Evolutionary conservation across 1,140 invertebrate species (phyloP).

Genomic region (Euglossa dilemma): DNA sequence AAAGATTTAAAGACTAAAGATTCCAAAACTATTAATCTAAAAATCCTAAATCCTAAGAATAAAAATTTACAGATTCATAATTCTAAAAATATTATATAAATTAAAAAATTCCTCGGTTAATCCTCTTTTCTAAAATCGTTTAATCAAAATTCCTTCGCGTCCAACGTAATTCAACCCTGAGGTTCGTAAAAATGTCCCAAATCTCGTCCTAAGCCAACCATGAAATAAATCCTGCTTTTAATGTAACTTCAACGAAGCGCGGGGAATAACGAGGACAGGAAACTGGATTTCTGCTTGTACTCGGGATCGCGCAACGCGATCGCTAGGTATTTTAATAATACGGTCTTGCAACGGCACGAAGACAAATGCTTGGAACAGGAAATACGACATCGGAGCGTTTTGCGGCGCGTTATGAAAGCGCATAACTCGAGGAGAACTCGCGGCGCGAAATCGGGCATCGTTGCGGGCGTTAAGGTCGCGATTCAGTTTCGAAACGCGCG

Average conservation of each 20-base stretch:
- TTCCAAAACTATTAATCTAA: no score
- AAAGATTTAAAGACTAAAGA: no score
- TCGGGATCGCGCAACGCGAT: not conserved
- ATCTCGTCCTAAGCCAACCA: no score
- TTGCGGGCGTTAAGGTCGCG: slow-evolving; percentile 34
- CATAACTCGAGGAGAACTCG: not conserved
- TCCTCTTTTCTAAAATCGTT: no score
- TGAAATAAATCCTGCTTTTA: not conserved
- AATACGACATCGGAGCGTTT: not conserved
- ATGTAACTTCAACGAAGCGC: not conserved
- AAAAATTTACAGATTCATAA: no score
- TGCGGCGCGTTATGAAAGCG: slow-evolving; percentile 30
- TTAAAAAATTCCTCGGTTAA: no score
- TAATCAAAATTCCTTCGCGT: no score
- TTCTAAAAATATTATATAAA: no score
- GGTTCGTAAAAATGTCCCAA: no score
- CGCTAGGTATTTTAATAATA: not conserved
- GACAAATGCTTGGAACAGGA: not conserved
- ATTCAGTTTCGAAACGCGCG: slow-evolving; percentile 33
- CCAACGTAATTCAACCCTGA: no score
- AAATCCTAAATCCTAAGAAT: no score
- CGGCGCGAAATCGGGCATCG: slow-evolving; percentile 23
- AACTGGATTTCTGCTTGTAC: not conserved
- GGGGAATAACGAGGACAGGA: not conserved
- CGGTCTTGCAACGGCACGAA: not conserved